Percentiles rank a stretch among this genome's conserved stretches.
Conservation (phyloP, 2,888 invertebrate genomes). For the Parochlus steinenii region DNA sequence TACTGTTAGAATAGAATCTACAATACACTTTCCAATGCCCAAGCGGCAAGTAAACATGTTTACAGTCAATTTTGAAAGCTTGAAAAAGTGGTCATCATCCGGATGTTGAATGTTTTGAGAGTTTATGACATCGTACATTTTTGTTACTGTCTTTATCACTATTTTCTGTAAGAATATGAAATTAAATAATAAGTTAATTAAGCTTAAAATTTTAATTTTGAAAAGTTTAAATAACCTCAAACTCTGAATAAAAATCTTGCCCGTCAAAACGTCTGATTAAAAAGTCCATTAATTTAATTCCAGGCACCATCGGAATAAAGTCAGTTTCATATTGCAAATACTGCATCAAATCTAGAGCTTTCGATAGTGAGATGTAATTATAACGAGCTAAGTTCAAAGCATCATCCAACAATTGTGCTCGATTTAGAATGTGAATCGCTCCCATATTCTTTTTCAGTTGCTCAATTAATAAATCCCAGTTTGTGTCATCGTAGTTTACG, state of each 20-base stretch:
- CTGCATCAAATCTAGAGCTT: conserved; percentile 2
- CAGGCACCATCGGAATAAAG: conserved; percentile 3
- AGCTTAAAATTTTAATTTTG: too few relatives aligned
- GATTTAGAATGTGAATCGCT: conserved; percentile 7
- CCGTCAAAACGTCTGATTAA: conserved; percentile 1
- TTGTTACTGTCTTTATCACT: conserved; percentile 2
- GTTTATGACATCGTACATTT: too few relatives aligned
- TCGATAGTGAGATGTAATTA: conserved; percentile 1
- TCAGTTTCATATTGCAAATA: conserved; percentile 7
- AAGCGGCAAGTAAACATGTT: conserved; percentile 9
- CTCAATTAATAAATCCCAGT: conserved; percentile 7
- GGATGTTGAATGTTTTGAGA: background rate
- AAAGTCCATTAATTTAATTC: conserved; percentile 4
- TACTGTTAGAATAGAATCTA: too few relatives aligned
- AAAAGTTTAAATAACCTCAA: too few relatives aligned
- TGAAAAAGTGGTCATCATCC: conserved; percentile 3
- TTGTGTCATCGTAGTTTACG: conserved; percentile 14
- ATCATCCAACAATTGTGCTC: conserved; percentile 10
- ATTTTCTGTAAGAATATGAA: conserved; percentile 4
- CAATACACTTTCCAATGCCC: conserved; percentile 1
- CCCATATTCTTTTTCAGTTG: conserved; percentile 3
- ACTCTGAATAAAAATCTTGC: conserved; percentile 5
- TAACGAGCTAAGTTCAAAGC: conserved; percentile 6
- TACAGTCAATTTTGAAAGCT: conserved; percentile 1
- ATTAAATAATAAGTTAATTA: conserved; percentile 1